phyloP scores from a whole-genome alignment of 2,113 vertebrate species.

The Anas platyrhynchos region DNA sequence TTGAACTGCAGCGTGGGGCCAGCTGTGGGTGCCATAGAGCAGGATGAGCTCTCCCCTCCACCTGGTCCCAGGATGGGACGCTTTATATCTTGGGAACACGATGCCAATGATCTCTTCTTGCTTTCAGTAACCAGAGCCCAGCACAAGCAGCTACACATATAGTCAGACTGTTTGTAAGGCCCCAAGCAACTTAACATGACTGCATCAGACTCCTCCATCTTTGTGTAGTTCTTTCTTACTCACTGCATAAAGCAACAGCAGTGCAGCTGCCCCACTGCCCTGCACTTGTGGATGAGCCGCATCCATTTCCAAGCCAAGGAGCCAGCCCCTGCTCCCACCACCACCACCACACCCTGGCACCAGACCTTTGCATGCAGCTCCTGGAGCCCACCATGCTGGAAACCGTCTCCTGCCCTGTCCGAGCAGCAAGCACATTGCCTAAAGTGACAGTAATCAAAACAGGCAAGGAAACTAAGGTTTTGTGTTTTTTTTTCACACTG shows the following conservation, averaged over 20 bases:
- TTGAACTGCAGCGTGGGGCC: neutral
- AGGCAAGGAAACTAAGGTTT: neutral
- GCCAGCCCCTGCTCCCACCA: neutral
- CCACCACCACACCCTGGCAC: neutral
- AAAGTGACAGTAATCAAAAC: neutral
- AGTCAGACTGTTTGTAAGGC: neutral
- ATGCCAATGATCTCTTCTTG: neutral
- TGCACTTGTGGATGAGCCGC: neutral
- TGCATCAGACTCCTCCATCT: too few relatives aligned
- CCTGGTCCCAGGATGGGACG: too few relatives aligned
- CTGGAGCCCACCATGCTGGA: accelerated
- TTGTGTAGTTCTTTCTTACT: neutral
- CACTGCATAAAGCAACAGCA: neutral
- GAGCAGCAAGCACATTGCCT: neutral
- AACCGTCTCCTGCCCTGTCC: neutral
- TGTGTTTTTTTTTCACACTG: neutral
- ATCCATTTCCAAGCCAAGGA: neutral
- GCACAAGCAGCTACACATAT: neutral
- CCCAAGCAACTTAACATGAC: neutral
- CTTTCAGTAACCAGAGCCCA: neutral
- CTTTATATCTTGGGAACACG: neutral
- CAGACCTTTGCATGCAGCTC: neutral
- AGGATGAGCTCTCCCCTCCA: neutral
- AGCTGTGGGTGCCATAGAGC: neutral
- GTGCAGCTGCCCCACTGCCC: too few relatives aligned